Conservation (phyloP, 2,888 invertebrate genomes). For the Netelia virgata region DNA sequence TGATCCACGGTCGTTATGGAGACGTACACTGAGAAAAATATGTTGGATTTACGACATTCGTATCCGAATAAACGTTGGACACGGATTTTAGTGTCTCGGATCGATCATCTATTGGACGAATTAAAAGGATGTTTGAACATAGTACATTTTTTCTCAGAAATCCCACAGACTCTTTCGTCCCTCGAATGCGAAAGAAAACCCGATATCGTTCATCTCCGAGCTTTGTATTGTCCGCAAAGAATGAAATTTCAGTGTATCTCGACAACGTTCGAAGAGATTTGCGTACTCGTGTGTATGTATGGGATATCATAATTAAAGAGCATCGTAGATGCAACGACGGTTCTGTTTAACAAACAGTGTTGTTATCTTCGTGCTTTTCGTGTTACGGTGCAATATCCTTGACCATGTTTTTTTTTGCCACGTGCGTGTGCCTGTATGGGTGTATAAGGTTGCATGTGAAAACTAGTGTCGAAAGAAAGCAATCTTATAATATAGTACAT, state of each 20-base stretch:
- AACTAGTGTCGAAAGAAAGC: constrained; percentile 74
- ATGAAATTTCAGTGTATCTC: not conserved
- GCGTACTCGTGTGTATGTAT: constrained; percentile 46
- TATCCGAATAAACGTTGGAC: too few relatives aligned
- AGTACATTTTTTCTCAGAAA: not conserved
- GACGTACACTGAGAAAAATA: constrained; percentile 17
- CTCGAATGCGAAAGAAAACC: not conserved
- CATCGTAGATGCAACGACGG: not conserved
- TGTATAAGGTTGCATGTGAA: constrained; percentile 72
- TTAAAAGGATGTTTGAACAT: too few relatives aligned
- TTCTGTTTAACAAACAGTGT: not conserved
- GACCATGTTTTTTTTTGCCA: not conserved
- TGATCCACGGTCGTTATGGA: not conserved
- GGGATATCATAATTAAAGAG: constrained; percentile 4
- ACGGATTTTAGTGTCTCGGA: too few relatives aligned
- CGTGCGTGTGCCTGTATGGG: constrained; percentile 58
- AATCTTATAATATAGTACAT: constrained; percentile 78
- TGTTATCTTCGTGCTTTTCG: not conserved
- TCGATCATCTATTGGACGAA: too few relatives aligned
- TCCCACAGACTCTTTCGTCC: not conserved
- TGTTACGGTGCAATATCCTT: not conserved
- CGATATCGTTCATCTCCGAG: constrained; percentile 3
- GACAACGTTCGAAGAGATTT: constrained; percentile 31
- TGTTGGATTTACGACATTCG: constrained; percentile 22
- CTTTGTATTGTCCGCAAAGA: not conserved